Base-by-base conservation (phyloP, 2,888 invertebrate species). In the Nomada hirtipes region DNA sequence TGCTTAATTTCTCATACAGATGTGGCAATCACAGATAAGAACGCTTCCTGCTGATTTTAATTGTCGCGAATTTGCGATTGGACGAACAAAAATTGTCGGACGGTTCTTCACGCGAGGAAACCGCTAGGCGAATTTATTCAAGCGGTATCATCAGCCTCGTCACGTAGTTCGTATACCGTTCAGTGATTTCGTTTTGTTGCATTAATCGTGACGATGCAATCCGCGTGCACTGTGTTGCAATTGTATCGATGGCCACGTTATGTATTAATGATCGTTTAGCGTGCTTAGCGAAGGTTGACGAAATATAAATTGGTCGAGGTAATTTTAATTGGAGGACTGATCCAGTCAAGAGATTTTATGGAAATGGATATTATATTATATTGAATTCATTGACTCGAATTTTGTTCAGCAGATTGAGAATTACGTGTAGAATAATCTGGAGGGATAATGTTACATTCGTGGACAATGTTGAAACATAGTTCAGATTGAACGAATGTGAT, bases 91-190 rank as follows among this genome's bases (percentile, higher is more conserved):
- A 75, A 68, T 68, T 67, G 60, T 11, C 52, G 13, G 60, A 63
- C 69, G 63, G 76, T 71, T 74, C 60, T 72, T n/a, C 76, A 36
- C 57, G 57, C 15, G 18, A 13, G 20, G 60, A 36, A 67, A 79
- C 81, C 79, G 79, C 55, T 82, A 79, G 20, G 18, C 52, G 50
- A 52, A 81, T 79, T 74, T 79, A 74, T 81, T 81, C 79, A 64
- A 44, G 23, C 47, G 55, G 64, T 57, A 57, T 26, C 74, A 74
- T 70, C 60, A 50, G 65, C 70, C 74, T 81, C 65, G 79, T 60
- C 78, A 69, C 73, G 69, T 69, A 73, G 68, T 29, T 47, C 11
- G 15, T 59, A 47, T 80, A 72, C 65, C 80, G 78, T 80, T 80
- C 71, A 20, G 50, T 42, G 61, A 57, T 67, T 55, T 55, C 10